Conservation (phyloP, 2,888 invertebrate species). For the Ochropleura leucogaster region DNA sequence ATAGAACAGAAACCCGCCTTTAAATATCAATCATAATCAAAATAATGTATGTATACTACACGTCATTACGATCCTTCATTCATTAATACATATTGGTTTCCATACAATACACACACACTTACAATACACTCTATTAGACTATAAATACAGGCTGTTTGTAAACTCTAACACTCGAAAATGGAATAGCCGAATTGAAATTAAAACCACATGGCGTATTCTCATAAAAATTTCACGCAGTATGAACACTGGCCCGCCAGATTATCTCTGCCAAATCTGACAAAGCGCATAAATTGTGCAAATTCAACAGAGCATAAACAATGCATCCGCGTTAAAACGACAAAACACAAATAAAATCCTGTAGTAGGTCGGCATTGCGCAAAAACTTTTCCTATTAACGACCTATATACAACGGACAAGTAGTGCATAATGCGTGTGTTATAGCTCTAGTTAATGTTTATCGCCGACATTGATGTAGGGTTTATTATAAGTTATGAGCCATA, state of each 20-base stretch:
- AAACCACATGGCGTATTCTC: slow-evolving; percentile 65
- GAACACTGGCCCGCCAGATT: slow-evolving; percentile 66
- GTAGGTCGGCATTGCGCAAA: slow-evolving; percentile 73
- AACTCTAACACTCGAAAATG: slow-evolving; percentile 53
- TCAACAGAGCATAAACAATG: slow-evolving; percentile 70
- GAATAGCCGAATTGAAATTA: slow-evolving; percentile 66
- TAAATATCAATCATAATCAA: slow-evolving; percentile 46
- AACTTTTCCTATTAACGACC: slow-evolving; percentile 79
- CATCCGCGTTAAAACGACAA: slow-evolving; percentile 65
- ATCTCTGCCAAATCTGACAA: slow-evolving; percentile 71
- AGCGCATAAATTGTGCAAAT: slow-evolving; percentile 69
- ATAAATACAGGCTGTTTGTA: slow-evolving; percentile 56
- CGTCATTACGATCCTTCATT: slow-evolving; percentile 33
- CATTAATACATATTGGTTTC: slow-evolving; percentile 40
- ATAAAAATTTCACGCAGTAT: slow-evolving; percentile 73
- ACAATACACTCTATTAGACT: slow-evolving; percentile 59
- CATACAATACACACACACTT: slow-evolving; percentile 9
- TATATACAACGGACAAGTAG: slow-evolving; percentile 71
- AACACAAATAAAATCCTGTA: slow-evolving; percentile 65
- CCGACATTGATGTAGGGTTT: slow-evolving; percentile 57
- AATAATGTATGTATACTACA: slow-evolving; percentile 6
- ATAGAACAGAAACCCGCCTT: slow-evolving; percentile 35
- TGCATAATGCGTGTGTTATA: slow-evolving; percentile 76
- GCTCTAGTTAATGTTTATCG: slow-evolving; percentile 69
- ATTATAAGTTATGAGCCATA: slow-evolving; percentile 58